Evolutionary conservation across 2,888 invertebrate species (phyloP).

Genomic region (Cotesia congregata): DNA sequence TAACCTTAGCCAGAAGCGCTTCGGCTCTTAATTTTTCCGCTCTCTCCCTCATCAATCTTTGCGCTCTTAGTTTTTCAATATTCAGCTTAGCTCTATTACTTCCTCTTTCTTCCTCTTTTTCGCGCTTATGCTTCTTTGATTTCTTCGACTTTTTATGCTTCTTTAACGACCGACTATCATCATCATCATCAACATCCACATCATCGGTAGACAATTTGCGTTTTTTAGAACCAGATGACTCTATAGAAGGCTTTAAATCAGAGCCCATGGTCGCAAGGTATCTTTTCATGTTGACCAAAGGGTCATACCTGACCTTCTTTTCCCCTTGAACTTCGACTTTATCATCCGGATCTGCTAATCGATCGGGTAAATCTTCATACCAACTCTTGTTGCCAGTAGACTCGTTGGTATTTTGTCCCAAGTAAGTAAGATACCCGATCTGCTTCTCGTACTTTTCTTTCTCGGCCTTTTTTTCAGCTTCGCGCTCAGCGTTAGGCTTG

Average conservation of each 20-base stretch:
- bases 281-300: constrained; percentile 79
- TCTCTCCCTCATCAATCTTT: constrained; percentile 85
- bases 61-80: constrained; percentile 80
- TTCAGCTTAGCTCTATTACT: constrained; percentile 56
- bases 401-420: constrained; percentile 94
- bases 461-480: constrained; percentile 90
- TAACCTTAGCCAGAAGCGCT: constrained; percentile 79
- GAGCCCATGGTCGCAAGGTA: constrained; percentile 67
- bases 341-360: constrained; percentile 71
- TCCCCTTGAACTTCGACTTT: constrained; percentile 78
- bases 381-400: constrained; percentile 87
- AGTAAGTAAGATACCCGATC: constrained; percentile 95
- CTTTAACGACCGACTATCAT: constrained; percentile 50
- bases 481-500: constrained; percentile 87
- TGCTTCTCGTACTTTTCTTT: constrained; percentile 97
- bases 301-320: constrained; percentile 80
- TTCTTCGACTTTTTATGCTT: constrained; percentile 59
- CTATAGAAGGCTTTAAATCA: constrained; percentile 42
- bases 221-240: constrained; percentile 54
- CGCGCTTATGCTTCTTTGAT: constrained; percentile 57
- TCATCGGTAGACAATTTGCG: constrained; percentile 53
- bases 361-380: constrained; percentile 84
- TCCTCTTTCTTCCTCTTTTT: constrained; percentile 45
- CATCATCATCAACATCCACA: constrained; percentile 51
- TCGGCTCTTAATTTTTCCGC: constrained; percentile 82